phyloP scores from a whole-genome alignment of 1,140 invertebrate genomes.

The Diabrotica undecimpunctata region DNA sequence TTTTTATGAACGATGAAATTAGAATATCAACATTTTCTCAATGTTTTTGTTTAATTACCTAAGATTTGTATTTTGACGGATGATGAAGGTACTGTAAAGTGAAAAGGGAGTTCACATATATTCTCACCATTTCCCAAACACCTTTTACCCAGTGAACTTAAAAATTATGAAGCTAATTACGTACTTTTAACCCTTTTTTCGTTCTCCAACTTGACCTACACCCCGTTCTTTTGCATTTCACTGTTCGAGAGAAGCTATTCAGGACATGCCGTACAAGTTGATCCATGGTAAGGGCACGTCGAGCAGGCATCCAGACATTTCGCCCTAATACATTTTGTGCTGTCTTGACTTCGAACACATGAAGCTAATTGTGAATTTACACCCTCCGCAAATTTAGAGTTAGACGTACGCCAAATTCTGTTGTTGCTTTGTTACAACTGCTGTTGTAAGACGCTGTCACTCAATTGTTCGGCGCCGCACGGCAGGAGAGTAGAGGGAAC shows the following conservation, averaged over 20 bases:
- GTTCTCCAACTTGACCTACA: too few relatives aligned
- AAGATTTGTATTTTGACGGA: too few relatives aligned
- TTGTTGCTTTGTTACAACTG: conserved; percentile 1
- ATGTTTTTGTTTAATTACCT: too few relatives aligned
- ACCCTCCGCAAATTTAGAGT: conserved; percentile 1
- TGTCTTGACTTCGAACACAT: conserved; percentile 10
- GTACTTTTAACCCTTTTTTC: too few relatives aligned
- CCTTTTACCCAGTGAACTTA: too few relatives aligned
- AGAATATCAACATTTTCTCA: too few relatives aligned
- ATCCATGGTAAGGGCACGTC: conserved; percentile 9
- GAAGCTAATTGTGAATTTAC: conserved; percentile 13
- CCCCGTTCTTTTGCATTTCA: not conserved
- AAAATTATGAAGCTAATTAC: too few relatives aligned
- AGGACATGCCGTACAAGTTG: not conserved
- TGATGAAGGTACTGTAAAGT: too few relatives aligned
- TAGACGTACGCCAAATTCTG: not conserved
- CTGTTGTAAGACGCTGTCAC: not conserved
- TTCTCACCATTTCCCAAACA: too few relatives aligned
- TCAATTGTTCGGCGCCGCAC: not conserved
- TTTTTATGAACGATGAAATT: too few relatives aligned
- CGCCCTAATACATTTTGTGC: conserved; percentile 7
- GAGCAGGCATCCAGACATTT: conserved; percentile 4
- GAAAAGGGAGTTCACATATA: too few relatives aligned
- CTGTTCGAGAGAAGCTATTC: not conserved
- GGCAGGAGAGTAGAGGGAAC: too few relatives aligned